A percentile compares a stretch with the other conserved stretches of the same genome.
Conservation (phyloP, 2,113 vertebrate genomes). For the Pseudorhombus dupliciocellatus region DNA sequence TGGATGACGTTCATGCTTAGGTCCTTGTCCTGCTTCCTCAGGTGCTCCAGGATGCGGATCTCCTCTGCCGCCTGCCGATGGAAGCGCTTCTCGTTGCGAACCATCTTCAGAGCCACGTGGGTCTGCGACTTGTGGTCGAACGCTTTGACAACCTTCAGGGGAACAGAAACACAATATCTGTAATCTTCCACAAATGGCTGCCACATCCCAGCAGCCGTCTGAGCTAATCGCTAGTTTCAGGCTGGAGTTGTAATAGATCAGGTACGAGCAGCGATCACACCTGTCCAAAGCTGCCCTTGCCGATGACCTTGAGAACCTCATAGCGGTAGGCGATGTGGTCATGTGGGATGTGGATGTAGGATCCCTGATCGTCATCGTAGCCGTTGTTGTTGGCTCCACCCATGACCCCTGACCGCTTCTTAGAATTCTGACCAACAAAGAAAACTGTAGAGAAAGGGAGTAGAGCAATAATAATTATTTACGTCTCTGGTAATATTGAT, state of each 20-base stretch:
- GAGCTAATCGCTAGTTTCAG: too few species aligned
- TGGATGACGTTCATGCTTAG: constrained; percentile 98
- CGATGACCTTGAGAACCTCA: constrained; percentile 97
- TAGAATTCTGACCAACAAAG: constrained; percentile 94
- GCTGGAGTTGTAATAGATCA: neutral
- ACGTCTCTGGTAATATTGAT: neutral
- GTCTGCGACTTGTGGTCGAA: constrained; percentile 95
- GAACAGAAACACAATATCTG: neutral
- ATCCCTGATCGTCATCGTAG: constrained; percentile 97
- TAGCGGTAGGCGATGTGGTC: constrained; percentile 96
- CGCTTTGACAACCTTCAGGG: constrained; percentile 90
- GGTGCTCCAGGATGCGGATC: constrained; percentile 96
- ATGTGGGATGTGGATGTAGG: constrained; percentile 95
- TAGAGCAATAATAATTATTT: neutral
- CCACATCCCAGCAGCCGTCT: too few species aligned
- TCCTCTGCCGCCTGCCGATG: constrained; percentile 98
- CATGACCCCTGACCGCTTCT: constrained; percentile 92
- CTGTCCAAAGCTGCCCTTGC: constrained; percentile 98
- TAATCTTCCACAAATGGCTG: too few species aligned
- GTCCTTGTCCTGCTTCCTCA: constrained; percentile 97
- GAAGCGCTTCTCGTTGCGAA: constrained; percentile 98
- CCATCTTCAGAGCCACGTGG: constrained; percentile 98
- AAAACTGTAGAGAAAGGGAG: constrained; percentile 75
- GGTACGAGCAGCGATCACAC: constrained; percentile 24
- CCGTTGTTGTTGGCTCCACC: constrained; percentile 94